Evolutionary conservation across 2,888 invertebrate genomes (phyloP).

Genomic region (Lepeophtheirus nordmannii): DNA sequence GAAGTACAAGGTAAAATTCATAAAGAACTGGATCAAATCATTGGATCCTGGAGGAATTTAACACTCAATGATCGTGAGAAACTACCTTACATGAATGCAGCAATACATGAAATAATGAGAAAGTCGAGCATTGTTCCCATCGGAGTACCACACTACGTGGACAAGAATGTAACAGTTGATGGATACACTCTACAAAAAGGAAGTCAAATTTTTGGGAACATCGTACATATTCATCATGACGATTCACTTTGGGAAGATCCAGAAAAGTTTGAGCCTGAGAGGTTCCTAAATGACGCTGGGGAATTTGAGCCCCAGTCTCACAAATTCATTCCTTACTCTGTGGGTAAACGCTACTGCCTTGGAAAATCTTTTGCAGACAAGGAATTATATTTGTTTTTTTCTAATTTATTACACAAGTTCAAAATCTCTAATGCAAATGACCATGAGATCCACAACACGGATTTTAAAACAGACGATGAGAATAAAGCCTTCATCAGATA

Average conservation of each 20-base stretch:
- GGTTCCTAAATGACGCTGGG: conserved; percentile 23
- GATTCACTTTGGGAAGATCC: conserved; percentile 18
- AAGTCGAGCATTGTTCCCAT: conserved; percentile 17
- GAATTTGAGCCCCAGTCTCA: conserved; percentile 6
- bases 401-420: conserved; percentile 10
- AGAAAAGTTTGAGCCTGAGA: conserved; percentile 24
- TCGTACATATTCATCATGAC: conserved; percentile 24
- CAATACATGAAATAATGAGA: conserved; percentile 19
- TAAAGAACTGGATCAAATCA: not conserved
- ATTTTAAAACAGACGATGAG: conserved; percentile 1
- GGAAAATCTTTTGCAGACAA: conserved; percentile 17
- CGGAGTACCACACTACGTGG: conserved; percentile 22
- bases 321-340: not conserved
- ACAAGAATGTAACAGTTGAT: conserved; percentile 18
- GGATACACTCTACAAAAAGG: conserved; percentile 24
- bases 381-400: conserved; percentile 12
- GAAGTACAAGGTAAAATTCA: conserved; percentile 18
- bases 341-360: conserved; percentile 11
- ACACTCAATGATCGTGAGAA: conserved; percentile 5
- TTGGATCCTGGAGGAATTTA: not conserved
- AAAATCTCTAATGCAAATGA: not conserved
- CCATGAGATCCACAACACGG: not conserved
- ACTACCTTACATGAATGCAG: conserved; percentile 18
- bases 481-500: conserved; percentile 10
- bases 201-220: conserved; percentile 20